These are phyloP conservation scores for Danio kyathit DNA, from an alignment of 2,797 vertebrate genomes.

Conservation along the genomic window DNA sequence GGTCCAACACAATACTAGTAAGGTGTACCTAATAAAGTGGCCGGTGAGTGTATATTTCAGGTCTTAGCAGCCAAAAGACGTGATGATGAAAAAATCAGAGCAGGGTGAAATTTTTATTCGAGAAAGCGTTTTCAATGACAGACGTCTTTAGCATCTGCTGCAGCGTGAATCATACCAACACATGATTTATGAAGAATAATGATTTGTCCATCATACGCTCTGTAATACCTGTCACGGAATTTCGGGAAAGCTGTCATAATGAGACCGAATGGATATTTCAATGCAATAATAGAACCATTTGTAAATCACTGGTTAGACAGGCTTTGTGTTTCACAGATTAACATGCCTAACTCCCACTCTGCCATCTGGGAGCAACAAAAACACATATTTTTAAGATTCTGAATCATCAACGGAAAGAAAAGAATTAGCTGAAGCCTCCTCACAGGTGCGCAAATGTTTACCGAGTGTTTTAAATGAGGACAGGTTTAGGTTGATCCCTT, in stretches of 20 bases:
- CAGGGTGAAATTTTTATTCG: neutral
- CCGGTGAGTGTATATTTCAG: too few relatives aligned
- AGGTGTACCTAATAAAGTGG: too few relatives aligned
- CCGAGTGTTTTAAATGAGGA: neutral
- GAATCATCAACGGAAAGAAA: neutral
- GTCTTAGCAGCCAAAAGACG: neutral
- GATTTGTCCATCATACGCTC: neutral
- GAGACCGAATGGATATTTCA: neutral
- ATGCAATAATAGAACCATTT: conserved; percentile 18
- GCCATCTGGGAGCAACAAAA: conserved; percentile 2
- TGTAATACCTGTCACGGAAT: conserved; percentile 23
- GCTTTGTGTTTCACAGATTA: conserved; percentile 15
- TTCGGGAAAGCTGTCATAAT: conserved; percentile 18
- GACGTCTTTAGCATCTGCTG: neutral
- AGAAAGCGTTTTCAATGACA: neutral
- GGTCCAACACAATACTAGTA: too few relatives aligned
- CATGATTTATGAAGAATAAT: neutral
- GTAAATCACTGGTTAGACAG: neutral
- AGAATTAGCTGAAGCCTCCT: neutral
- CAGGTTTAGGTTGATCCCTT: neutral
- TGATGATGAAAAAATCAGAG: neutral
- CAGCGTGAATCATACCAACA: neutral
- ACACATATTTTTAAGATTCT: conserved; percentile 1
- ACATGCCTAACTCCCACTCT: neutral
- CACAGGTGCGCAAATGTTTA: neutral